phyloP scores from a whole-genome alignment of 2,888 invertebrate genomes.

The Drosophila buzzatii region DNA sequence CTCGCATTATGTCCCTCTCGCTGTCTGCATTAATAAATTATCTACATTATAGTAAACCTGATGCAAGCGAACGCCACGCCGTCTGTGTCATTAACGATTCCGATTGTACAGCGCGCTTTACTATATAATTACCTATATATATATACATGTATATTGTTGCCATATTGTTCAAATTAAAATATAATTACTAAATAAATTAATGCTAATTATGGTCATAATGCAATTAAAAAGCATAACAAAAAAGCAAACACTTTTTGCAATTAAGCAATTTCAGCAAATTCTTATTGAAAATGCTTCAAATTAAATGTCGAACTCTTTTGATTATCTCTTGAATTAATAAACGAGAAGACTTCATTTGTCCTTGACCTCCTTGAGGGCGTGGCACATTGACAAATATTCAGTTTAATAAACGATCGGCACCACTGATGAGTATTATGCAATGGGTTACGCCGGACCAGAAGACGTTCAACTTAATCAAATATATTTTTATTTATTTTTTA shows the following conservation, averaged over 20 bases:
- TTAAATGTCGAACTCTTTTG: neutral
- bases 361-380: too few relatives aligned
- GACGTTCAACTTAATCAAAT: too few relatives aligned
- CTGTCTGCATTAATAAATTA: conserved; percentile 75
- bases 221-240: conserved; percentile 35
- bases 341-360: too few relatives aligned
- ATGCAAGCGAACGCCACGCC: neutral
- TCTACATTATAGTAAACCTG: conserved; percentile 39
- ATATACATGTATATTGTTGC: neutral
- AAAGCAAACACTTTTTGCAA: conserved; percentile 6
- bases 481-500: too few relatives aligned
- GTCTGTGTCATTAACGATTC: conserved; percentile 57
- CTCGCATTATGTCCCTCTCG: conserved; percentile 26
- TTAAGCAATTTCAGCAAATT: conserved; percentile 19
- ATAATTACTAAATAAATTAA: conserved; percentile 63
- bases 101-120: conserved; percentile 52
- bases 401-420: too few relatives aligned
- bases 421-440: too few relatives aligned
- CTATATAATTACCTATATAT: conserved; percentile 1
- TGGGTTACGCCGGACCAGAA: too few relatives aligned
- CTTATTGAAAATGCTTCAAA: neutral
- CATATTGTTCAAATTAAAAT: conserved; percentile 47
- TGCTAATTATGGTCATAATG: conserved; percentile 48
- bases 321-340: neutral
- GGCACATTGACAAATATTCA: too few relatives aligned